A percentile compares a stretch with the other conserved stretches of the same genome.
These are phyloP conservation scores for Eueremaeus valkanovi DNA, from an alignment of 2,888 invertebrate species.

Conservation along the genomic window DNA sequence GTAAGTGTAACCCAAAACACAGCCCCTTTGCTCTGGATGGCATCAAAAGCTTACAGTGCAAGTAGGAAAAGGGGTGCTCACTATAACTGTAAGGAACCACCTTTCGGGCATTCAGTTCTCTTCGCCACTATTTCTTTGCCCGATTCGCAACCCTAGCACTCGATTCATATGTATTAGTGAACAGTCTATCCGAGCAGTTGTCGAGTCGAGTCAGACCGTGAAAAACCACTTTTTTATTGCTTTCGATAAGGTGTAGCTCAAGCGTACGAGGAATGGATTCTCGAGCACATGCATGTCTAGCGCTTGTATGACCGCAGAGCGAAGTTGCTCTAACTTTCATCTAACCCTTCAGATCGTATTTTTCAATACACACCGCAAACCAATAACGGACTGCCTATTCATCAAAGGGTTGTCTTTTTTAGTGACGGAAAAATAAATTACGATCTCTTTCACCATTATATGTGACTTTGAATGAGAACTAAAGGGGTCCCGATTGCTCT, in stretches of 20 bases:
- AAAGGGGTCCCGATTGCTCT: neutral
- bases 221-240: neutral
- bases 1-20: neutral
- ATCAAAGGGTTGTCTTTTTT: conserved; percentile 18
- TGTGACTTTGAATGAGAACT: neutral
- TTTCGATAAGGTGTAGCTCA: neutral
- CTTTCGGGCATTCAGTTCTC: neutral
- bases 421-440: neutral
- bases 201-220: neutral
- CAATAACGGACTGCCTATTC: neutral
- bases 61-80: neutral
- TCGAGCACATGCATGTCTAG: neutral
- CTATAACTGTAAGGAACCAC: conserved; percentile 11
- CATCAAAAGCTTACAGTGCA: neutral
- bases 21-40: neutral
- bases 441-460: neutral
- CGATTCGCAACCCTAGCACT: neutral
- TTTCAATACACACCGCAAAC: conserved; percentile 9
- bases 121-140: neutral
- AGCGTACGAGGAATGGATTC: neutral
- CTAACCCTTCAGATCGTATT: neutral
- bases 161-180: neutral
- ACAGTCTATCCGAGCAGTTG: neutral
- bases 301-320: neutral
- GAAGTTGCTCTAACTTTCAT: no score